Base-by-base conservation (phyloP, 2,888 invertebrate genomes). In the Euclidia mi region DNA sequence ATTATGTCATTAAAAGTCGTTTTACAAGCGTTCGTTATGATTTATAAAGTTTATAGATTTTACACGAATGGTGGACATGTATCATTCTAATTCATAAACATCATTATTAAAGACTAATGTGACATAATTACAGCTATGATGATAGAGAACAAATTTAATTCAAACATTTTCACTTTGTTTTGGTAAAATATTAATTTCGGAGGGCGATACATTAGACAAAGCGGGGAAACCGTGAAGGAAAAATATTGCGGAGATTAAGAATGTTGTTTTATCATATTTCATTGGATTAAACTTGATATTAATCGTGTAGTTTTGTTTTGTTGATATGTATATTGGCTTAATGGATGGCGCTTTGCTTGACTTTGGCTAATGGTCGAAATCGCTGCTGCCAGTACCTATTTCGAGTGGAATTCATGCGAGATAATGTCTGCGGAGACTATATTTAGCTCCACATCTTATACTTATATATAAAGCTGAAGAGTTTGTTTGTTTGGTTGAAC, bases 91-190 rank as follows among this genome's bases (percentile, higher is more conserved):
- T 31, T 15, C 34, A 31, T 31, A 43, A 47, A 28, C 17, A 40
- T 17, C 18, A 53, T 35, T 34, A 12, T 46, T 71, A 55, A 46
- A 4, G 0, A 2, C 10, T 46, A 47, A 56, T 62, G 51, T 56
- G 49, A 58, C 41, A 55, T n/a, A 32, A 25, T 38, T 37, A 50
- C 47, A 17, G 7, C 17, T 28, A 4, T 0, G 35, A 52, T 3
- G 37, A 42, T 34, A 35, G 12, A 14, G 38, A 66, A 38, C 31
- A 15, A 38, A 28, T 50, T 50, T 47, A 44, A 41, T 32, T 40
- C 25, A 9, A 42, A 32, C n/a, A 44, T 41, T 60, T 35, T 7
- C 18, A 50, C 18, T 32, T n/a, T 44, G 32, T 44, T 34, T 49
- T 1, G 29, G 31, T 41, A 6, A 53, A 56, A 52, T 31, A 42